Evolutionary conservation across 2,888 invertebrate species (phyloP).

Genomic region (Hedya salicella): DNA sequence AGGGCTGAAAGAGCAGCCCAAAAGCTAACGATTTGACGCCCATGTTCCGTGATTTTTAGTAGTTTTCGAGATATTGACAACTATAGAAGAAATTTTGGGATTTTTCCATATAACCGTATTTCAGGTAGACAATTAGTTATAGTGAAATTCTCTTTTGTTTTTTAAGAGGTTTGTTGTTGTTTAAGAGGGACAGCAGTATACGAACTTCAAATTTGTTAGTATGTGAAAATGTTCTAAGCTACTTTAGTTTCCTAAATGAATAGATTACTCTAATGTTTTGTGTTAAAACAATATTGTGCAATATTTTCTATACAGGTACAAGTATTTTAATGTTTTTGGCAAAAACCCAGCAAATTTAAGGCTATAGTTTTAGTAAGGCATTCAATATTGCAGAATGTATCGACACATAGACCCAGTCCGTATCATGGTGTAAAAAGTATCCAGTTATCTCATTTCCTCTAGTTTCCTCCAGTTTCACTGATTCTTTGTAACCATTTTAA

Average conservation of each 20-base stretch:
- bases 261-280: slow-evolving; percentile 27
- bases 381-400: slow-evolving; percentile 5
- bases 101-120: no score
- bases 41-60: no score
- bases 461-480: neutral
- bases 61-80: no score
- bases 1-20: no score
- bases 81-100: no score
- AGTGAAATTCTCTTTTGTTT: no score
- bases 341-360: slow-evolving; percentile 11
- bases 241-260: neutral
- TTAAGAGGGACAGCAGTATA: no score
- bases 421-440: slow-evolving; percentile 1
- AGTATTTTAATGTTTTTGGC: slow-evolving; percentile 23
- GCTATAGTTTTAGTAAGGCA: neutral
- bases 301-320: slow-evolving; percentile 41
- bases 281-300: slow-evolving; percentile 37
- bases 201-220: neutral
- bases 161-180: no score
- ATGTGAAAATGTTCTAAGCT: slow-evolving; percentile 5
- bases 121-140: no score
- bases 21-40: no score
- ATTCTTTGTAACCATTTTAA: neutral
- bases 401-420: neutral
- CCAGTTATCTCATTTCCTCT: neutral